These are phyloP conservation scores for Todus mexicanus DNA, from an alignment of 2,797 vertebrate species.

Conservation along the genomic window DNA sequence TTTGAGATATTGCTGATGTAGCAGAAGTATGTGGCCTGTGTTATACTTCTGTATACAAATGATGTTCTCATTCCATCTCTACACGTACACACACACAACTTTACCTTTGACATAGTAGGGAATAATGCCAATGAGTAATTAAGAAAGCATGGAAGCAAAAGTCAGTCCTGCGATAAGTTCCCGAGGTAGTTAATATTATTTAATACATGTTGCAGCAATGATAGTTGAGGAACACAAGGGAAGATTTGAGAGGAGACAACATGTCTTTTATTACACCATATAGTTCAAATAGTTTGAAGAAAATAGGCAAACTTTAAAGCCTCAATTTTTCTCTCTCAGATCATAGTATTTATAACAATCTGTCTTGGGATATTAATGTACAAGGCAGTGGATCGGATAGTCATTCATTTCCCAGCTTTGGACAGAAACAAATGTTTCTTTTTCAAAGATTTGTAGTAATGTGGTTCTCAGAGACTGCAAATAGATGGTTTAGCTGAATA, in stretches of 20 bases:
- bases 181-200: background rate
- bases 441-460: conserved; percentile 16
- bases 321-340: background rate
- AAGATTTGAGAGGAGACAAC: background rate
- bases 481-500: background rate
- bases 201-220: background rate
- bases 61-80: background rate
- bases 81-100: background rate
- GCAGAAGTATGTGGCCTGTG: background rate
- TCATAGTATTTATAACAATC: conserved; percentile 6
- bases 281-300: background rate
- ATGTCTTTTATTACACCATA: background rate
- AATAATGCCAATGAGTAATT: conserved; percentile 2
- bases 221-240: background rate
- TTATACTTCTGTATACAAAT: background rate
- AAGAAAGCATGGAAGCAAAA: conserved; percentile 1
- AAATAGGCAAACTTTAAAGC: conserved; percentile 6
- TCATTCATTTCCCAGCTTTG: background rate
- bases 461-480: conserved; percentile 7
- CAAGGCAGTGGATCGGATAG: conserved; percentile 3
- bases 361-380: background rate
- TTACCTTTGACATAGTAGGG: conserved; percentile 7
- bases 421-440: conserved; percentile 21
- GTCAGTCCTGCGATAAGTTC: background rate
- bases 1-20: conserved; percentile 21